A percentile compares a stretch with the other conserved stretches of the same genome.
Conservation (phyloP, 2,113 vertebrate species). For the Trochalopteron elliotii region DNA sequence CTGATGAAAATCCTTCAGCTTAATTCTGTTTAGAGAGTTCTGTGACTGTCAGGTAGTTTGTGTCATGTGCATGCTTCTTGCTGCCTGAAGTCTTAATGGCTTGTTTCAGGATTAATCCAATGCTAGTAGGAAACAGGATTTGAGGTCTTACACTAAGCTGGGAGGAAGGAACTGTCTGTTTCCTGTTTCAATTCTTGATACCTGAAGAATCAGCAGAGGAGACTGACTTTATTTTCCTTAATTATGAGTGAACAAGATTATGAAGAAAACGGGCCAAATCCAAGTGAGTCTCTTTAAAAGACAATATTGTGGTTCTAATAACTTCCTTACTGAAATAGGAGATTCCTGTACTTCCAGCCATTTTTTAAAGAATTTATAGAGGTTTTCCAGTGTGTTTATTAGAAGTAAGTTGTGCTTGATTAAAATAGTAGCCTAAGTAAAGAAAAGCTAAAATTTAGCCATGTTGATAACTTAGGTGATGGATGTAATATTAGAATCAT, state of each 20-base stretch:
- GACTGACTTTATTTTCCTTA: neutral
- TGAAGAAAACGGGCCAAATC: slow-evolving; percentile 27
- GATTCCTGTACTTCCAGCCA: neutral
- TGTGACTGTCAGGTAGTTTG: slow-evolving; percentile 6
- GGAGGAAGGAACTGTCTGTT: slow-evolving; percentile 27
- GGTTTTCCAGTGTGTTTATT: neutral
- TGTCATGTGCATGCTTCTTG: slow-evolving; percentile 31
- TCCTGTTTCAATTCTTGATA: neutral
- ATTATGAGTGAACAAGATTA: slow-evolving; percentile 58
- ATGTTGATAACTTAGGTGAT: neutral
- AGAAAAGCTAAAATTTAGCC: neutral
- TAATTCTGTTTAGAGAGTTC: slow-evolving; percentile 18
- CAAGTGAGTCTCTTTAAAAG: slow-evolving; percentile 54
- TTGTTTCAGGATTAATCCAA: slow-evolving; percentile 62
- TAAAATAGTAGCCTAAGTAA: neutral
- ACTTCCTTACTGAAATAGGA: neutral
- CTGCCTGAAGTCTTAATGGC: slow-evolving; percentile 41
- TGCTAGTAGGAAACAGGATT: slow-evolving; percentile 59
- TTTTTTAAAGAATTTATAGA: neutral
- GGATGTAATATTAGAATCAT: neutral
- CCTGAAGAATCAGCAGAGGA: neutral
- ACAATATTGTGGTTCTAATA: neutral
- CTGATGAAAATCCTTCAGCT: slow-evolving; percentile 29
- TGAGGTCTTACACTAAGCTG: slow-evolving; percentile 54
- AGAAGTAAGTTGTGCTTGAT: neutral